phyloP scores from a whole-genome alignment of 1,140 invertebrate genomes.

The Kradibia gibbosae region DNA sequence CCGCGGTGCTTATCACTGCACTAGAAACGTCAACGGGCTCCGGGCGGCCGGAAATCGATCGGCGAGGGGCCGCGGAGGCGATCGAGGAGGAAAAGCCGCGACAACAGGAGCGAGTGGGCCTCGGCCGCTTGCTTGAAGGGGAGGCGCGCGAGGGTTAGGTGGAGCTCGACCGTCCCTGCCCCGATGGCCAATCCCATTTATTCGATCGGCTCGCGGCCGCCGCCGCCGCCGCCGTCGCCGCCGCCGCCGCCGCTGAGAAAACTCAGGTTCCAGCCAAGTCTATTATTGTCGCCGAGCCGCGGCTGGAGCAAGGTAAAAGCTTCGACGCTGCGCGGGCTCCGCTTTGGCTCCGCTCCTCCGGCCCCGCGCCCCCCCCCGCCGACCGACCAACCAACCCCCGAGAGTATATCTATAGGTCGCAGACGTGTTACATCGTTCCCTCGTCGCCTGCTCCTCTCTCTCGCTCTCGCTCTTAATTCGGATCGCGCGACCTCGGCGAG shows the following conservation, averaged over 20 bases:
- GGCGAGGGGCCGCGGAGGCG: not conserved
- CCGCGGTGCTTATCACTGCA: no score
- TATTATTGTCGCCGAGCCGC: constrained; percentile 70
- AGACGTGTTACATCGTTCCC: not conserved
- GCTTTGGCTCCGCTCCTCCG: not conserved
- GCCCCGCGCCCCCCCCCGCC: not conserved
- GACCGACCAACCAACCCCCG: no score
- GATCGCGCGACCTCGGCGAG: no score
- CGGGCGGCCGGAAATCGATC: not conserved
- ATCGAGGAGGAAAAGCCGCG: not conserved
- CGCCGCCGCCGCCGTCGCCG: constrained; percentile 25
- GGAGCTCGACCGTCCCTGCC: not conserved
- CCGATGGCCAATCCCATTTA: constrained; percentile 70
- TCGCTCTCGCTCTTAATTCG: not conserved
- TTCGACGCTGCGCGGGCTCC: constrained; percentile 30
- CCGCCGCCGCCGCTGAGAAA: constrained; percentile 30
- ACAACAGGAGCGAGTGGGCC: not conserved
- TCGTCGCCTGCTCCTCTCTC: not conserved
- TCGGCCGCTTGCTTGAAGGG: constrained; percentile 41
- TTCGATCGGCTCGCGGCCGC: constrained; percentile 65
- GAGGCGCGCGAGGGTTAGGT: constrained; percentile 48
- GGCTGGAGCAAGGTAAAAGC: constrained; percentile 59
- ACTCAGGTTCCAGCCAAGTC: constrained; percentile 74
- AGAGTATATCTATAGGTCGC: no score
- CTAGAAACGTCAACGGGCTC: not conserved